A percentile compares a stretch with the other conserved stretches of the same genome.
These are phyloP conservation scores for Yponomeuta sedellus DNA, from an alignment of 2,888 invertebrate genomes.

Conservation along the genomic window DNA sequence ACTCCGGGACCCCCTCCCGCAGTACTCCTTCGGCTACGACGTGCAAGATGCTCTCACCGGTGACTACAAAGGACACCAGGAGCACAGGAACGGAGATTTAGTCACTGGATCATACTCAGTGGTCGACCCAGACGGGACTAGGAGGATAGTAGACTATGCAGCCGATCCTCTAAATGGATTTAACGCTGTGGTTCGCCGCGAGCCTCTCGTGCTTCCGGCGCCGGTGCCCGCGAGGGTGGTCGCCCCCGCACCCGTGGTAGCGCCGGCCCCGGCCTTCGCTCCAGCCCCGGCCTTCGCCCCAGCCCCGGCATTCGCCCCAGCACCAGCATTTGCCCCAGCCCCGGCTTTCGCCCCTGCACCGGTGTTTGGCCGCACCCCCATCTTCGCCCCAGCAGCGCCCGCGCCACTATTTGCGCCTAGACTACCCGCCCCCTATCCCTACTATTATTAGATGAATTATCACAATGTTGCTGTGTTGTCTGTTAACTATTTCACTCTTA, in stretches of 20 bases:
- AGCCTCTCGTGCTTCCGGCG: constrained; percentile 54
- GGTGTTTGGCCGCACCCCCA: constrained; percentile 33
- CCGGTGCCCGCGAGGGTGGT: constrained; percentile 35
- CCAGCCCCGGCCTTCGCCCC: constrained; percentile 35
- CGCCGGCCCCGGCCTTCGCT: no score
- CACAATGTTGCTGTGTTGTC: constrained; percentile 65
- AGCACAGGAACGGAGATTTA: constrained; percentile 73
- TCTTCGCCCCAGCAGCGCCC: constrained; percentile 19
- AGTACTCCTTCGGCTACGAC: constrained; percentile 77
- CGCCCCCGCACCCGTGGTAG: constrained; percentile 37
- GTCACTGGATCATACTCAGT: constrained; percentile 76
- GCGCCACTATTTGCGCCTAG: constrained; percentile 45
- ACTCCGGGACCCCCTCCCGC: constrained; percentile 63
- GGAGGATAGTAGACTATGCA: constrained; percentile 73
- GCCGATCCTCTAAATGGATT: constrained; percentile 75
- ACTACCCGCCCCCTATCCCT: constrained; percentile 55
- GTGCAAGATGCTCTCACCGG: constrained; percentile 76
- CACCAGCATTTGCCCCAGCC: constrained; percentile 34
- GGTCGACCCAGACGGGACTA: constrained; percentile 74
- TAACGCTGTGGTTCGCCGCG: constrained; percentile 75
- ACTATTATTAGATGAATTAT: constrained; percentile 65
- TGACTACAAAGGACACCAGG: constrained; percentile 76
- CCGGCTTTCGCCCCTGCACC: constrained; percentile 34
- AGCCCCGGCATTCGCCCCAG: constrained; percentile 30
- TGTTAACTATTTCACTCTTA: constrained; percentile 48